Conservation (phyloP, 2,888 invertebrate genomes). For the Lasius platythorax region DNA sequence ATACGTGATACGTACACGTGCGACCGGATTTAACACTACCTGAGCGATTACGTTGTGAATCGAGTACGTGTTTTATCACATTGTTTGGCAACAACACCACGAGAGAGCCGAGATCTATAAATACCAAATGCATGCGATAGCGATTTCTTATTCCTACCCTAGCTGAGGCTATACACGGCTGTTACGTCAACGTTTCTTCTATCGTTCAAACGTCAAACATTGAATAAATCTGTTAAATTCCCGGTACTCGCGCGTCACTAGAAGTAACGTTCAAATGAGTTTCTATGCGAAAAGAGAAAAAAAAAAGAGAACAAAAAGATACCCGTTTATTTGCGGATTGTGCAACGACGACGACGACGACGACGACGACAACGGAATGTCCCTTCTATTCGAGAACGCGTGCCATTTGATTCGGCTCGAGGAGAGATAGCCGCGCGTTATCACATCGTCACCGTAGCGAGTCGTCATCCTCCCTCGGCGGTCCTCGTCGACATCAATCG, state of each 20-base stretch:
- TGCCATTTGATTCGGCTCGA: background rate
- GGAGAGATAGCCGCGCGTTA: background rate
- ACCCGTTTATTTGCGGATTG: conserved; percentile 34
- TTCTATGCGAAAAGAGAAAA: conserved; percentile 12
- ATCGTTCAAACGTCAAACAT: conserved; percentile 47
- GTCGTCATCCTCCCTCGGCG: background rate
- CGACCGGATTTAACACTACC: conserved; percentile 27
- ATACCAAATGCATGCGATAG: conserved; percentile 40
- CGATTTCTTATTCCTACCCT: conserved; percentile 45
- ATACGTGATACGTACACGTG: conserved; percentile 8
- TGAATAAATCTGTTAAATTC: conserved; percentile 63
- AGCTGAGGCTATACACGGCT: background rate
- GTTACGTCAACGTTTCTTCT: conserved; percentile 1
- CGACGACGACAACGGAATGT: background rate
- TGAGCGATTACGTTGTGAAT: conserved; percentile 19
- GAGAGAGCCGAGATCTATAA: conserved; percentile 54
- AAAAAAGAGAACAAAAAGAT: conserved; percentile 10
- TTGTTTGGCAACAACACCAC: conserved; percentile 61
- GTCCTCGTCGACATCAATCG: conserved; percentile 36
- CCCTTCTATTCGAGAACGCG: background rate
- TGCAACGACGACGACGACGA: too few species aligned
- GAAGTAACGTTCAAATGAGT: conserved; percentile 36
- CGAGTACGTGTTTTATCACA: conserved; percentile 58
- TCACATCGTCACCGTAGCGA: background rate
- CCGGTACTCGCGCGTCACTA: conserved; percentile 56